Percentiles rank a stretch among this genome's conserved stretches.
Evolutionary conservation across 2,888 invertebrate genomes (phyloP).

Genomic region (Podotricha telesiphe): DNA sequence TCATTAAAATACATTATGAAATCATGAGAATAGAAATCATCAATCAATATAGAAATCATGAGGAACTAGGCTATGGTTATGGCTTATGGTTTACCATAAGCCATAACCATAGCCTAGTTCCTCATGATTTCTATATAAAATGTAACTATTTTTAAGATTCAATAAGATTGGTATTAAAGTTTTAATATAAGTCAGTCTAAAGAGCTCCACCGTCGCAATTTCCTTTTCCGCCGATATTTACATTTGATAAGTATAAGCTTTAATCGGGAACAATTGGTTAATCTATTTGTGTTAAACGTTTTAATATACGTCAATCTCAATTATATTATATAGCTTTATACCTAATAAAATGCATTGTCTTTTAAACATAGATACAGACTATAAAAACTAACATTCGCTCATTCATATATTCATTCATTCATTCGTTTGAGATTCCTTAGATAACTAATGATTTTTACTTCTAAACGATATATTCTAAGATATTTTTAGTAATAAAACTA

Average conservation of each 20-base stretch:
- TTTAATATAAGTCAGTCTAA: slow-evolving; percentile 11
- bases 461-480: too few species aligned
- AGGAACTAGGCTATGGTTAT: neutral
- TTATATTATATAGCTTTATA: neutral
- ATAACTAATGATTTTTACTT: too few species aligned
- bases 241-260: slow-evolving; percentile 8
- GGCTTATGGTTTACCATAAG: too few species aligned
- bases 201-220: slow-evolving; percentile 1
- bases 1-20: too few species aligned
- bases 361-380: neutral
- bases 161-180: slow-evolving; percentile 7
- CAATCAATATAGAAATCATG: neutral
- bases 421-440: neutral
- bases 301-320: slow-evolving; percentile 17
- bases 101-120: neutral
- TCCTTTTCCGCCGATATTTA: slow-evolving; percentile 7
- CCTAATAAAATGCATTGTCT: neutral
- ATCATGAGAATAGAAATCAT: too few species aligned
- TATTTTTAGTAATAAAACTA: too few species aligned
- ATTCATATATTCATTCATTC: too few species aligned
- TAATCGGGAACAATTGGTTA: slow-evolving; percentile 15
- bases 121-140: neutral
- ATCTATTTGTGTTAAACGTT: slow-evolving; percentile 14
- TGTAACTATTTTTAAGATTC: neutral
- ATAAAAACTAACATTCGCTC: neutral